Conservation (phyloP, 2,113 vertebrate genomes). For the Varanus komodoensis region DNA sequence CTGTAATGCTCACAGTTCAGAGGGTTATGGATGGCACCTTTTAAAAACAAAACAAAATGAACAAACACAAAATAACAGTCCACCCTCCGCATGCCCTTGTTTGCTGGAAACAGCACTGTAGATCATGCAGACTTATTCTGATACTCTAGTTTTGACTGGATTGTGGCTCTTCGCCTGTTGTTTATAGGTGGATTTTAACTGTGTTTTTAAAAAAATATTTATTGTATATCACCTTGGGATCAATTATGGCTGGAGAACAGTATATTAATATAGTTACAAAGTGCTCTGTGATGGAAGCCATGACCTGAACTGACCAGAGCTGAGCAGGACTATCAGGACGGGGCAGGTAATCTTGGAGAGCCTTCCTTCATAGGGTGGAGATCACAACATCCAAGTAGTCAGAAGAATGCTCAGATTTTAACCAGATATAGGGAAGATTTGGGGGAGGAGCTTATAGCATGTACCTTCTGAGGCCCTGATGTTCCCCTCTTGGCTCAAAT, state of each 20-base stretch:
- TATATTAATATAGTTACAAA: background rate
- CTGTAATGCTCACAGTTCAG: no score
- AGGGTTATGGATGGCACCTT: no score
- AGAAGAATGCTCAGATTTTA: background rate
- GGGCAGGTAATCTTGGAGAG: no score
- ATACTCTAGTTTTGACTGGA: background rate
- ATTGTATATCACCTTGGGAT: background rate
- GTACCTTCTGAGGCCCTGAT: background rate
- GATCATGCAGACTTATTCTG: background rate
- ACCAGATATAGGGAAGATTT: background rate
- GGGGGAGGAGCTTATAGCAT: no score
- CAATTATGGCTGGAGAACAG: background rate
- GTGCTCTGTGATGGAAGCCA: no score
- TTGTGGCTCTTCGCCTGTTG: background rate
- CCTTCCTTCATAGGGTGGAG: no score
- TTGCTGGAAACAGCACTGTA: background rate
- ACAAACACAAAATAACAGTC: no score
- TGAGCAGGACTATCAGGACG: no score
- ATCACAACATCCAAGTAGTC: background rate
- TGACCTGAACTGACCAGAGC: no score
- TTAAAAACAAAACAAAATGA: background rate
- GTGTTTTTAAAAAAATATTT: background rate
- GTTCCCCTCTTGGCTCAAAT: background rate
- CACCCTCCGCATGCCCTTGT: no score
- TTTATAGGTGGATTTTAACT: background rate